phyloP scores from a whole-genome alignment of 2,797 vertebrate species.

The Eulemur mongoz region DNA sequence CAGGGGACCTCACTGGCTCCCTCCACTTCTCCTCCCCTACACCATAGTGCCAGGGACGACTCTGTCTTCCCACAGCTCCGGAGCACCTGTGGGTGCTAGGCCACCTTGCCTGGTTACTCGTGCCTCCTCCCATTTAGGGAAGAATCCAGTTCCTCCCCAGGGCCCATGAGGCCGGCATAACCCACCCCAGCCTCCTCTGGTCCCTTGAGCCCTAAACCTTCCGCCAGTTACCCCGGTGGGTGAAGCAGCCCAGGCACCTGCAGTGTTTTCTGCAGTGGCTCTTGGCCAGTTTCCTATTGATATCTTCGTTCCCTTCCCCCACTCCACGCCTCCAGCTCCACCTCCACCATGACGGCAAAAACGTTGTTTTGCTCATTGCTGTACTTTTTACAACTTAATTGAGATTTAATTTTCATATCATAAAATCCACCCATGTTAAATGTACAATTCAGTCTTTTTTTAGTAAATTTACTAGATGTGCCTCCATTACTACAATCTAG shows the following conservation, averaged over 20 bases:
- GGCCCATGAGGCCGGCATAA: fast-evolving
- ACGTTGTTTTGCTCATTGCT: neutral
- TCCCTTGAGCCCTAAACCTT: neutral
- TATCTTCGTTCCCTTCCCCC: neutral
- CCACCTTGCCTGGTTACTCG: neutral
- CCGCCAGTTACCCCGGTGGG: neutral
- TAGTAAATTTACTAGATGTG: neutral
- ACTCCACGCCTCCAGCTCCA: neutral
- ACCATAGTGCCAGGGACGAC: fast-evolving
- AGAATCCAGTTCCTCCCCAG: neutral
- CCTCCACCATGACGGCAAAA: neutral
- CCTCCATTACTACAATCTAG: no score
- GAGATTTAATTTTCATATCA: neutral
- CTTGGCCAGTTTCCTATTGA: neutral
- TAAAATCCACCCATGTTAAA: neutral
- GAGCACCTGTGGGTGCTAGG: neutral
- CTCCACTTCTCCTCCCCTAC: neutral
- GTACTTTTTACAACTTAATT: neutral
- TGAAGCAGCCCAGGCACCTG: neutral
- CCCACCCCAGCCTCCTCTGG: fast-evolving
- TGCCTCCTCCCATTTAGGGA: neutral
- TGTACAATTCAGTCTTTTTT: neutral
- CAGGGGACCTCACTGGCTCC: neutral
- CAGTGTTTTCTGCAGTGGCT: neutral
- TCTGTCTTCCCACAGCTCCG: no score